Percentiles rank a stretch among this genome's conserved stretches.
phyloP scores from a whole-genome alignment of 2,888 invertebrate genomes.

The Lithophane socia region DNA sequence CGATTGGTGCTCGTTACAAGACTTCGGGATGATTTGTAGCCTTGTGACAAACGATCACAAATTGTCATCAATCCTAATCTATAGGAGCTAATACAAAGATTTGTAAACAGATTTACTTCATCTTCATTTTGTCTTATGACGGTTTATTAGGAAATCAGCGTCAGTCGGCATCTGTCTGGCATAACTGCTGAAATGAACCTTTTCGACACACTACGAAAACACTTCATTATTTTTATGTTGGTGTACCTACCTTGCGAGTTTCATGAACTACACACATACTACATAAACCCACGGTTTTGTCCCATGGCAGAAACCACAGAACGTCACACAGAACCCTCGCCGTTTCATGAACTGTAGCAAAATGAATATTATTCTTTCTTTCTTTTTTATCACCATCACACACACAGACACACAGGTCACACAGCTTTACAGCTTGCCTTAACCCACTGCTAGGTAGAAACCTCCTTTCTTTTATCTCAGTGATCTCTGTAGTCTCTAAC shows the following conservation, averaged over 20 bases:
- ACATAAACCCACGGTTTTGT: too few relatives aligned
- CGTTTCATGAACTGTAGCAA: background rate
- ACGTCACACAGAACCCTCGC: too few relatives aligned
- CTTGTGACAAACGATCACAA: background rate
- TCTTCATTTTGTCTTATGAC: background rate
- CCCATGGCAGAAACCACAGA: too few relatives aligned
- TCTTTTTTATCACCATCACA: background rate
- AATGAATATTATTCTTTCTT: background rate
- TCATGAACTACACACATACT: background rate
- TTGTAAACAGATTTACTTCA: background rate
- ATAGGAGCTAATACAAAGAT: background rate
- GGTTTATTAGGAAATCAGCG: background rate
- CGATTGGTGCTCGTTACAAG: background rate
- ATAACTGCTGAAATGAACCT: background rate
- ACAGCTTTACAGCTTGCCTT: background rate
- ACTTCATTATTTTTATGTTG: background rate
- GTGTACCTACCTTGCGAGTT: background rate
- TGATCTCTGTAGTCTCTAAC: background rate
- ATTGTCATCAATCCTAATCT: background rate
- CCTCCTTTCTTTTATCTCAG: background rate
- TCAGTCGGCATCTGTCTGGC: background rate
- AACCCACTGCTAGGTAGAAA: background rate
- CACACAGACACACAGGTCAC: too few relatives aligned
- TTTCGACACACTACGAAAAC: background rate
- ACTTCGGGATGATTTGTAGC: conserved; percentile 2